phyloP scores from a whole-genome alignment of 1,140 invertebrate genomes.

The Oryctes rhinoceros region DNA sequence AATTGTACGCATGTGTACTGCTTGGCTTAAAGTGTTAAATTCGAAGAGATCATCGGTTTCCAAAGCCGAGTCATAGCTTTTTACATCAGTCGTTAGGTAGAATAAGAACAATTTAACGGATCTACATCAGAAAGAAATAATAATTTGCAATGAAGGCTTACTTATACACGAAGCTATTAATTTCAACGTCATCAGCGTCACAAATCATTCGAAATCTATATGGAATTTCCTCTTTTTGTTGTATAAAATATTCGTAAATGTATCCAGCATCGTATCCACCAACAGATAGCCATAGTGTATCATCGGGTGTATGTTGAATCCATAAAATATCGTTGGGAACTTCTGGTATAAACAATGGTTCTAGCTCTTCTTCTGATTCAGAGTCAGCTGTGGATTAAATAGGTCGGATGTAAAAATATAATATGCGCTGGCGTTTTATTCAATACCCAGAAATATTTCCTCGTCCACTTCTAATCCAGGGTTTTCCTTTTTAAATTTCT shows the following conservation, averaged over 20 bases:
- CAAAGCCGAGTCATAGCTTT: no score
- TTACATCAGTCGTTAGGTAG: no score
- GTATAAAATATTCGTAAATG: slow-evolving; percentile 72
- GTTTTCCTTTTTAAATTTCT: slow-evolving; percentile 64
- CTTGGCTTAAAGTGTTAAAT: no score
- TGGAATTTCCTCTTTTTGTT: slow-evolving; percentile 56
- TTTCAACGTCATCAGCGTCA: slow-evolving; percentile 66
- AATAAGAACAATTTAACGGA: no score
- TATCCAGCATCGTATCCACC: slow-evolving; percentile 78
- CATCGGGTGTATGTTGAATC: slow-evolving; percentile 61
- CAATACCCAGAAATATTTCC: slow-evolving; percentile 64
- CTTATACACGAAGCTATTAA: slow-evolving; percentile 66
- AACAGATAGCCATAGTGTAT: slow-evolving; percentile 69
- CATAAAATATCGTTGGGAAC: slow-evolving; percentile 66
- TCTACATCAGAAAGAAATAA: no score
- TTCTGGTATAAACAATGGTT: slow-evolving; percentile 67
- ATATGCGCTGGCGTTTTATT: background rate
- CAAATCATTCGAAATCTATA: slow-evolving; percentile 61
- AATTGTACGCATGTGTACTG: no score
- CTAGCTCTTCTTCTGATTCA: slow-evolving; percentile 65
- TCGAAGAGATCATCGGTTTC: no score
- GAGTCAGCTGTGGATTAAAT: slow-evolving; percentile 60
- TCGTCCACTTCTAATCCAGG: slow-evolving; percentile 68
- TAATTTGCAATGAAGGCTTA: slow-evolving; percentile 51
- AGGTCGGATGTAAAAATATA: background rate